Conservation (phyloP, 2,113 vertebrate species). For the Bungarus multicinctus region DNA sequence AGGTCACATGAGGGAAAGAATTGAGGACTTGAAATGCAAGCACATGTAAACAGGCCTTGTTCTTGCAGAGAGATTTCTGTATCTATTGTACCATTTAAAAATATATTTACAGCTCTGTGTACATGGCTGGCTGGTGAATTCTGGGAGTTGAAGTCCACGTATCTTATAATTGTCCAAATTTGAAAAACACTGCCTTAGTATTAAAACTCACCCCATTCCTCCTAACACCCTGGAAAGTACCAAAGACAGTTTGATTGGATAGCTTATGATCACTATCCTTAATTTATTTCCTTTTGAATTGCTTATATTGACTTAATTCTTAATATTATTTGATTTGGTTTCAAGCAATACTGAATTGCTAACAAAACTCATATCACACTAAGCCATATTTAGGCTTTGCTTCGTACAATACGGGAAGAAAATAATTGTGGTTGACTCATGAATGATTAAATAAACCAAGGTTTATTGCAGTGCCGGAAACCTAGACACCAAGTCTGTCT, state of each 20-base stretch:
- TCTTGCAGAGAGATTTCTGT: neutral
- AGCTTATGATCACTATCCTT: neutral
- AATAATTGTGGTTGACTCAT: neutral
- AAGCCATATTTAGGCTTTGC: neutral
- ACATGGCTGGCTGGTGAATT: neutral
- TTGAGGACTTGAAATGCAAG: neutral
- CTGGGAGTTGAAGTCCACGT: neutral
- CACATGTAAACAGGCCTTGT: no score
- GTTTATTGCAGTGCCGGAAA: neutral
- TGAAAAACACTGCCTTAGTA: neutral
- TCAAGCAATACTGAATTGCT: neutral
- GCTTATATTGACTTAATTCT: neutral
- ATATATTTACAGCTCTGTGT: neutral
- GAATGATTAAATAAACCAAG: neutral
- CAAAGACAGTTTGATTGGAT: neutral
- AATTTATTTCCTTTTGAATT: neutral
- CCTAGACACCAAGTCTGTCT: neutral
- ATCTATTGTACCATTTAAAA: neutral
- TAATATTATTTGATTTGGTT: neutral
- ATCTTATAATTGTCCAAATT: neutral
- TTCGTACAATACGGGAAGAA: neutral
- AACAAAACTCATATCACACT: neutral
- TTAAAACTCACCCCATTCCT: neutral
- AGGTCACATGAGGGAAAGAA: neutral
- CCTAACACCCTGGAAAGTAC: neutral